Percentiles rank a stretch among this genome's conserved stretches.
phyloP scores from a whole-genome alignment of 92 coral and sea anemone genomes.

The Porites lobata region DNA sequence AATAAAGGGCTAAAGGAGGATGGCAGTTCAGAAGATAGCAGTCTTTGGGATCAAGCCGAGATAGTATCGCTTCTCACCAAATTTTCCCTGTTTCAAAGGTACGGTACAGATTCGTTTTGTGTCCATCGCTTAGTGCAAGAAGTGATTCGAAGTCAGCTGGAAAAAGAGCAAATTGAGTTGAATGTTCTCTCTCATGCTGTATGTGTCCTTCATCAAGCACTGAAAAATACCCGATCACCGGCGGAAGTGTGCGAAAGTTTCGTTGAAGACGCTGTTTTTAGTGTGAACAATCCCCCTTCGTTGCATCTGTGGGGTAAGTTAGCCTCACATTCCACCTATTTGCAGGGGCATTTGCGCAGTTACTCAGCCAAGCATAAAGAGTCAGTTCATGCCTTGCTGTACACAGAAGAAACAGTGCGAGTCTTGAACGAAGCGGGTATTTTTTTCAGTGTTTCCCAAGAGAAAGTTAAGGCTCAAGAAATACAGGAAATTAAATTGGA shows the following conservation, averaged over 20 bases:
- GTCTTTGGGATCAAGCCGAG: slow-evolving; percentile 52
- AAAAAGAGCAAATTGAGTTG: slow-evolving; percentile 14
- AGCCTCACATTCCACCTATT: slow-evolving; percentile 66
- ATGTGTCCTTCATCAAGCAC: slow-evolving; percentile 72
- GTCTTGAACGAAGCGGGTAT: slow-evolving; percentile 75
- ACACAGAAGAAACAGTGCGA: slow-evolving; percentile 63
- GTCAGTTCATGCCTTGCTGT: slow-evolving; percentile 28
- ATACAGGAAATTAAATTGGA: slow-evolving; percentile 65
- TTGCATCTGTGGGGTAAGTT: slow-evolving; percentile 79
- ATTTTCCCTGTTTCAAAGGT: slow-evolving; percentile 86
- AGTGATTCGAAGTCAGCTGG: slow-evolving; percentile 74
- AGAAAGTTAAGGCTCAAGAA: slow-evolving; percentile 73
- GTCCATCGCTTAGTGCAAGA: slow-evolving; percentile 95
- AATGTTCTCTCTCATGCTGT: slow-evolving; percentile 68
- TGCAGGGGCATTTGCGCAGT: slow-evolving; percentile 64
- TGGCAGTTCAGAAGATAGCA: slow-evolving; percentile 29
- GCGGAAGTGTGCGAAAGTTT: slow-evolving; percentile 68
- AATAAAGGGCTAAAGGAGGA: slow-evolving; percentile 77
- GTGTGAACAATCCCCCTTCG: slow-evolving; percentile 71
- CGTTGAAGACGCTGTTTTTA: slow-evolving; percentile 69
- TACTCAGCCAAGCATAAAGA: slow-evolving; percentile 16
- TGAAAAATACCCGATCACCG: slow-evolving; percentile 69
- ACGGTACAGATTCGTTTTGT: slow-evolving; percentile 66
- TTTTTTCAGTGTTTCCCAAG: slow-evolving; percentile 74
- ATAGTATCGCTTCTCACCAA: slow-evolving; percentile 77